Percentiles rank a stretch among this genome's conserved stretches.
Evolutionary conservation across 2,113 vertebrate genomes (phyloP).

Genomic region (Ctenomys sociabilis): DNA sequence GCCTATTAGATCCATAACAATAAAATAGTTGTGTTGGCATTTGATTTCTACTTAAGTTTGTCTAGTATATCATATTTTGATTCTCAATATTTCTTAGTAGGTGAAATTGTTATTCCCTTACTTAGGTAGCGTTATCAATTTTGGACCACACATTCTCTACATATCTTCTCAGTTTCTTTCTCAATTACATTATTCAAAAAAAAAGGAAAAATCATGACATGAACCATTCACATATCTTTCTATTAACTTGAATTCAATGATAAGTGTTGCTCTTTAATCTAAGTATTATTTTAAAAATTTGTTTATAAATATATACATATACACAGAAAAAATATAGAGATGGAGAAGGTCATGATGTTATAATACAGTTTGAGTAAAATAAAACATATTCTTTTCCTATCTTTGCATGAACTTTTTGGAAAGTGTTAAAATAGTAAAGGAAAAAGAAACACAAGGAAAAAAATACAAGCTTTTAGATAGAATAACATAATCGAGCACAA

Average conservation of each 20-base stretch:
- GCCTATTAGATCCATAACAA: not conserved
- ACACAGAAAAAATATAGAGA: not conserved
- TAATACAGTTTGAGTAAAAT: not conserved
- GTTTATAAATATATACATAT: not conserved
- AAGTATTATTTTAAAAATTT: not conserved
- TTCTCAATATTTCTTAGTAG: not conserved
- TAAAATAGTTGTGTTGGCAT: not conserved
- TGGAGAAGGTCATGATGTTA: not conserved
- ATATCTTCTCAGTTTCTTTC: not conserved
- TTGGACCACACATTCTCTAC: not conserved
- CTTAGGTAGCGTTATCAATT: not conserved
- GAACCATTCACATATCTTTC: not conserved
- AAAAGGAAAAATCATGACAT: not conserved
- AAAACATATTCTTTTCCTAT: not conserved
- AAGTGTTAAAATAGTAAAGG: slow-evolving; percentile 49
- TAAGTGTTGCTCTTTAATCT: not conserved
- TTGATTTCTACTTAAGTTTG: not conserved
- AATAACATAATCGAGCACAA: slow-evolving; percentile 45
- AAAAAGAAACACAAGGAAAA: slow-evolving; percentile 23
- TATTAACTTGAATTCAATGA: not conserved
- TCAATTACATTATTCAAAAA: not conserved
- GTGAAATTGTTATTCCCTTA: not conserved
- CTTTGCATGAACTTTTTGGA: not conserved
- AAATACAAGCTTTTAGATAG: not conserved
- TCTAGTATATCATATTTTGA: not conserved